Evolutionary conservation across 2,888 invertebrate species (phyloP).

Genomic region (Lathronympha strigana): DNA sequence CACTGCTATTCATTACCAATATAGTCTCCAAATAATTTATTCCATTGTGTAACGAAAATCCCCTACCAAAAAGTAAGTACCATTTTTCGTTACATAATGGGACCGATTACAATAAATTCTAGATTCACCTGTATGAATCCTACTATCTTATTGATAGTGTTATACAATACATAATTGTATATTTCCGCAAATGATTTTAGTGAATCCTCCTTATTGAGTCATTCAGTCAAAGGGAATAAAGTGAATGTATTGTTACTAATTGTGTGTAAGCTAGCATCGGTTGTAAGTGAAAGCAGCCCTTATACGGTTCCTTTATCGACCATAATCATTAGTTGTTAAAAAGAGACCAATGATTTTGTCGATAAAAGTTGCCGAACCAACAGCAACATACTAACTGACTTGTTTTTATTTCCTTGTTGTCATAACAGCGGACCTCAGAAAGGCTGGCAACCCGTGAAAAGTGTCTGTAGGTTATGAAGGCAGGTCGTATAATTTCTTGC

Average conservation of each 20-base stretch:
- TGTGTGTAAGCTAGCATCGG: not conserved
- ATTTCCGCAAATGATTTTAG: not conserved
- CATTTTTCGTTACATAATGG: not conserved
- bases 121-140: not conserved
- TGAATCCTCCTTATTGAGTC: not conserved
- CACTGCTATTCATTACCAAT: not conserved
- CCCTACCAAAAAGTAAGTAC: not conserved
- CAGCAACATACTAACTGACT: not conserved
- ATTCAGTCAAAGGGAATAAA: conserved; percentile 10
- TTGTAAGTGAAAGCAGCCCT: conserved; percentile 1
- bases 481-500: too few species aligned
- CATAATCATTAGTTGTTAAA: not conserved
- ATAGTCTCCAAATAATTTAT: too few species aligned
- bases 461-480: too few species aligned
- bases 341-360: not conserved
- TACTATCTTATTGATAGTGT: too few species aligned
- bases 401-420: not conserved
- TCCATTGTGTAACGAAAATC: not conserved
- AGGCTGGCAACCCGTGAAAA: too few species aligned
- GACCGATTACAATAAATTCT: not conserved
- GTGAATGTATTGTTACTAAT: conserved; percentile 8
- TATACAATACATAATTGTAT: not conserved
- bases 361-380: not conserved
- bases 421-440: too few species aligned
- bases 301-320: not conserved